Evolutionary conservation across 2,888 invertebrate genomes (phyloP).

Genomic region (Aphodius granarius): DNA sequence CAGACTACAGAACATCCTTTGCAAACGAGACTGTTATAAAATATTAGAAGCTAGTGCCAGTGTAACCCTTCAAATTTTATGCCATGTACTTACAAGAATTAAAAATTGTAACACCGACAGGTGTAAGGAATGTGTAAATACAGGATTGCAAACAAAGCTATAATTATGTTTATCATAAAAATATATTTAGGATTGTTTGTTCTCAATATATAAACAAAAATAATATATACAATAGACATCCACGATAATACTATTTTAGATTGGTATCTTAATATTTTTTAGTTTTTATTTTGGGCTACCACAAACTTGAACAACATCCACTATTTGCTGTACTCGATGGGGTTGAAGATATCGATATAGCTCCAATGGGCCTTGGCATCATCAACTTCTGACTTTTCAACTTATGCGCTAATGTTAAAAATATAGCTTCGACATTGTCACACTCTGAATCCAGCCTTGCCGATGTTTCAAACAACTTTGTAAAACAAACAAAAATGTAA

Average conservation of each 20-base stretch:
- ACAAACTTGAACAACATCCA: constrained; percentile 10
- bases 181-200: background rate
- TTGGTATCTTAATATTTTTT: background rate
- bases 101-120: background rate
- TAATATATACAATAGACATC: background rate
- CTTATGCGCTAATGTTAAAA: constrained; percentile 81
- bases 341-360: constrained; percentile 18
- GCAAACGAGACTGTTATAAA: too few relatives aligned
- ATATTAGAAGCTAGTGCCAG: too few relatives aligned
- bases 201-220: background rate
- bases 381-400: constrained; percentile 66
- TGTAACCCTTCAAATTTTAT: too few relatives aligned
- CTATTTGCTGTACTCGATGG: constrained; percentile 2
- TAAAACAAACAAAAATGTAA: background rate
- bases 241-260: background rate
- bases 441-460: constrained; percentile 73
- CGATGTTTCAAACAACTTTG: constrained; percentile 78
- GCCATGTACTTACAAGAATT: background rate
- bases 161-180: background rate
- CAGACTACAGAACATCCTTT: too few relatives aligned
- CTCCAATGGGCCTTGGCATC: constrained; percentile 49
- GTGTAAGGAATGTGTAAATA: too few relatives aligned
- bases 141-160: too few relatives aligned
- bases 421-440: constrained; percentile 79
- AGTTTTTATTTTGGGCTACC: background rate